Percentiles rank a stretch among this genome's conserved stretches.
Conservation (phyloP, 92 coral and sea anemone species). For the Porites cylindrica region DNA sequence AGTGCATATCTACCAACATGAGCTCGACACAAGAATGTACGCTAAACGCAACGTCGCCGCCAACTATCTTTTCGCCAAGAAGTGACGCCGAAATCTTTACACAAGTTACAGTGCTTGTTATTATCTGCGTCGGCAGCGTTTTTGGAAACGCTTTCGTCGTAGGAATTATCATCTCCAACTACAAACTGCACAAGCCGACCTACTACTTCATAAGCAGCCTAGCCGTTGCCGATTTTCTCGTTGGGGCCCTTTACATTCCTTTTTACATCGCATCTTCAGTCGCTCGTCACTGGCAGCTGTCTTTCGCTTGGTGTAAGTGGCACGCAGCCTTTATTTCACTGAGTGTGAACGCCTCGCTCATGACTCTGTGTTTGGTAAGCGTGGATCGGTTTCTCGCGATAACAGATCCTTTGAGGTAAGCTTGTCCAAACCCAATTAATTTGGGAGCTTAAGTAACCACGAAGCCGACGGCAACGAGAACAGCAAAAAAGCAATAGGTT, state of each 20-base stretch:
- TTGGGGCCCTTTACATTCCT: constrained; percentile 71
- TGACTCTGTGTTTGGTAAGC: constrained; percentile 78
- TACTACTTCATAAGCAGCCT: constrained; percentile 79
- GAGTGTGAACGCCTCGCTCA: constrained; percentile 79
- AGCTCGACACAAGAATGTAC: constrained; percentile 13
- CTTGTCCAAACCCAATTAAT: no score
- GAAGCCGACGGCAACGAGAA: no score
- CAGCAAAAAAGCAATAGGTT: no score
- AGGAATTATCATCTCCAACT: constrained; percentile 51
- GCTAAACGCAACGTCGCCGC: neutral
- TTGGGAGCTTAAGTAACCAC: no score
- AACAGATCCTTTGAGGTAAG: constrained; percentile 80
- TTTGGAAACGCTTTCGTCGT: constrained; percentile 69
- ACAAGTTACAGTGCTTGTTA: constrained; percentile 47
- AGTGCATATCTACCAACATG: neutral
- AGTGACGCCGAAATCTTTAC: constrained; percentile 37
- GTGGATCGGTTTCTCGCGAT: constrained; percentile 81
- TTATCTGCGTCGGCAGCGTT: constrained; percentile 58
- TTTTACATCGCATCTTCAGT: constrained; percentile 69
- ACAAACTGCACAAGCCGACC: constrained; percentile 82
- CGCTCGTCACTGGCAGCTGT: constrained; percentile 69
- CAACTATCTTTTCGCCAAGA: neutral
- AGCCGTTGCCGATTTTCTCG: constrained; percentile 74
- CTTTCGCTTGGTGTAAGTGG: constrained; percentile 69
- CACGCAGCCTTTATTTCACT: constrained; percentile 73